These are phyloP conservation scores for Caradrina kadenii DNA, from an alignment of 2,888 invertebrate genomes.

Conservation along the genomic window DNA sequence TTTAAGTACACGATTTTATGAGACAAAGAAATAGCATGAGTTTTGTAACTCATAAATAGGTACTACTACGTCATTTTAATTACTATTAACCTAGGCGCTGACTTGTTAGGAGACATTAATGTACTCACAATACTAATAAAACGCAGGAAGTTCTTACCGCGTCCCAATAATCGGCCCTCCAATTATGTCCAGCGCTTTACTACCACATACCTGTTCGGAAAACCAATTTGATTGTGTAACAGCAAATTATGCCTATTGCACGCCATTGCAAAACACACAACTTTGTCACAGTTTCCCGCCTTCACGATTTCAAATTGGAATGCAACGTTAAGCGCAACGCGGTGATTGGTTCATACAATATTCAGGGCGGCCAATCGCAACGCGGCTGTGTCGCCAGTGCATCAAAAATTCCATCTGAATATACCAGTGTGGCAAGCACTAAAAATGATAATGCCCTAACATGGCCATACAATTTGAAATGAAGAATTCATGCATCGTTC, in stretches of 20 bases:
- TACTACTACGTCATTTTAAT: constrained; percentile 17
- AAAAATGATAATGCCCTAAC: constrained; percentile 91
- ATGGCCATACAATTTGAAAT: constrained; percentile 89
- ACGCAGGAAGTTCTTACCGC: constrained; percentile 60
- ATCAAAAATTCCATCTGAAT: constrained; percentile 91
- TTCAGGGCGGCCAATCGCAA: constrained; percentile 89
- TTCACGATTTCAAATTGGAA: constrained; percentile 89
- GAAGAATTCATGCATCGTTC: constrained; percentile 89
- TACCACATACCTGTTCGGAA: constrained; percentile 68
- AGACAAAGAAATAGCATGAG: not conserved
- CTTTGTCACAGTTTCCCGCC: constrained; percentile 87
- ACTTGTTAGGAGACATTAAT: constrained; percentile 31
- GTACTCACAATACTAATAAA: constrained; percentile 62
- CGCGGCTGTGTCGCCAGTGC: constrained; percentile 90
- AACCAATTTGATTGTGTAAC: constrained; percentile 81
- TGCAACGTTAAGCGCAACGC: constrained; percentile 88
- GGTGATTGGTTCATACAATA: constrained; percentile 91
- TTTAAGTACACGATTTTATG: not conserved
- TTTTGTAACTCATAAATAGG: constrained; percentile 33
- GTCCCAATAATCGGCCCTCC: constrained; percentile 62
- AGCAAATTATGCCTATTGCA: constrained; percentile 80
- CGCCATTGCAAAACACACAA: constrained; percentile 82
- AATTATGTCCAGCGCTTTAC: constrained; percentile 64
- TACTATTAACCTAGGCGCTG: constrained; percentile 13
- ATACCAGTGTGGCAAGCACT: constrained; percentile 90